Evolutionary conservation across 2,113 vertebrate genomes (phyloP).

Genomic region (Amphiprion percula): DNA sequence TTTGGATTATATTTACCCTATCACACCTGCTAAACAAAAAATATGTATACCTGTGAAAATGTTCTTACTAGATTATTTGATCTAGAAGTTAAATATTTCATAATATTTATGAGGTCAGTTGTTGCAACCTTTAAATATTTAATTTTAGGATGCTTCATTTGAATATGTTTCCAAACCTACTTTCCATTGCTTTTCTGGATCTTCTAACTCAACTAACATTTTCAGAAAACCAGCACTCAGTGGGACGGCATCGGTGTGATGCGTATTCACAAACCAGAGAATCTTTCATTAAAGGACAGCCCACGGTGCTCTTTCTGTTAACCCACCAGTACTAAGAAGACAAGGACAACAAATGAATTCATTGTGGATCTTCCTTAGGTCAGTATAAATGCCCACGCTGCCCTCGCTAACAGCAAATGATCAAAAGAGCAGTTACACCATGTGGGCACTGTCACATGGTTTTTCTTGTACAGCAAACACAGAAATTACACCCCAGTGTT

Average conservation of each 20-base stretch:
- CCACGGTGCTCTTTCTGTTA: slow-evolving; percentile 4
- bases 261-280: slow-evolving; percentile 1
- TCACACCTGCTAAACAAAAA: too few relatives aligned
- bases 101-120: too few relatives aligned
- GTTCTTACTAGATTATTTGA: too few relatives aligned
- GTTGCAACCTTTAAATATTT: too few relatives aligned
- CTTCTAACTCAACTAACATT: not conserved
- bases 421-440: slow-evolving; percentile 3
- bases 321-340: not conserved
- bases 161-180: not conserved
- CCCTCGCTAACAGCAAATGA: slow-evolving; percentile 2
- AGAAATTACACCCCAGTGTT: not conserved
- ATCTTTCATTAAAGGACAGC: slow-evolving; percentile 35
- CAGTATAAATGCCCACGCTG: not conserved
- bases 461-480: not conserved
- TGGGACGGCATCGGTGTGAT: not conserved
- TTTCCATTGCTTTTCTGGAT: not conserved
- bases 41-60: too few relatives aligned
- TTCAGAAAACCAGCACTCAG: not conserved
- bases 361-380: slow-evolving; percentile 5
- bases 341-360: not conserved
- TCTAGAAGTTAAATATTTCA: too few relatives aligned
- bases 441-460: not conserved
- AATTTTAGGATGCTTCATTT: not conserved
- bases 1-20: too few relatives aligned